Evolutionary conservation across 1,140 invertebrate genomes (phyloP).

Genomic region (Trachelipus rathkii): DNA sequence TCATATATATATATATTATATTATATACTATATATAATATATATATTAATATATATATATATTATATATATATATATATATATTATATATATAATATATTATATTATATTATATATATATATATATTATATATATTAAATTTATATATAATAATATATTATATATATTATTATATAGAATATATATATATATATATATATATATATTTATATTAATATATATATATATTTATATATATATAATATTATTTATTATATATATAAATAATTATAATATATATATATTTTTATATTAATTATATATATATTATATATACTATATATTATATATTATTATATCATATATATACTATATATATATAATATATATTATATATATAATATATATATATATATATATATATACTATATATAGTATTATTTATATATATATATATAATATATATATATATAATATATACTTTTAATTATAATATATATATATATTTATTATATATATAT

Average conservation of each 20-base stretch:
- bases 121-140: conserved; percentile 16
- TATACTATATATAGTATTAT: conserved; percentile 30
- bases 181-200: conserved; percentile 30
- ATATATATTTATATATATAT: conserved; percentile 24
- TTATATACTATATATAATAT: not conserved
- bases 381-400: not conserved
- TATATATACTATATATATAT: conserved; percentile 16
- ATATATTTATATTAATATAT: conserved; percentile 26
- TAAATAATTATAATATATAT: not conserved
- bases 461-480: no score
- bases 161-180: not conserved
- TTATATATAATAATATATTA: not conserved
- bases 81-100: conserved; percentile 27
- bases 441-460: conserved; percentile 23
- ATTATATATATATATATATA: conserved; percentile 30
- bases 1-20: conserved; percentile 5
- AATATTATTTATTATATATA: not conserved
- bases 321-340: conserved; percentile 21
- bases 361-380: not conserved
- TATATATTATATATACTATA: conserved; percentile 30
- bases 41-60: conserved; percentile 14
- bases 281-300: conserved; percentile 19
- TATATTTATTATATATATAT: conserved; percentile 1
- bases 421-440: conserved; percentile 29
- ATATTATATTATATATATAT: conserved; percentile 22